Percentiles rank a stretch among this genome's conserved stretches.
Evolutionary conservation across 1,140 invertebrate genomes (phyloP).

Genomic region (Nephila pilipes): DNA sequence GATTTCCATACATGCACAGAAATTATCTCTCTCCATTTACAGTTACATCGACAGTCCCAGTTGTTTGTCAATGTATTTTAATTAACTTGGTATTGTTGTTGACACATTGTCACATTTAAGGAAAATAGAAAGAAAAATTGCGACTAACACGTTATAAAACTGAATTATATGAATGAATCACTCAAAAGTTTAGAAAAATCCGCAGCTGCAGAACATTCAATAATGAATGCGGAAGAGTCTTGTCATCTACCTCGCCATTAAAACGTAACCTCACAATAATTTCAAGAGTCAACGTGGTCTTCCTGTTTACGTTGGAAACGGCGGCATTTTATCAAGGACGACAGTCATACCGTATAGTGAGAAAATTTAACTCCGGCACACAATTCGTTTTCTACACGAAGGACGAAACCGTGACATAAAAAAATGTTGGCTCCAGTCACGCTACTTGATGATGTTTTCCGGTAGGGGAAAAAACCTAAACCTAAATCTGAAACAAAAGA

Average conservation of each 20-base stretch:
- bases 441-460: not conserved
- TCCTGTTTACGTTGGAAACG: conserved; percentile 10
- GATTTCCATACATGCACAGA: too few relatives aligned
- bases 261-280: not conserved
- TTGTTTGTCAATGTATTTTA: too few relatives aligned
- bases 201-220: not conserved
- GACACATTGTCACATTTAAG: not conserved
- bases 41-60: too few relatives aligned
- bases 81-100: too few relatives aligned
- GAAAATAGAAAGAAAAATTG: not conserved
- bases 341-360: not conserved
- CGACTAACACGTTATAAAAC: not conserved
- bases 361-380: not conserved
- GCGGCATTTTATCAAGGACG: not conserved
- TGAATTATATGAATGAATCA: not conserved
- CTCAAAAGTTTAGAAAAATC: not conserved
- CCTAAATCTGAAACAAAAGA: not conserved
- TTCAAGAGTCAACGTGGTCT: not conserved
- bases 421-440: not conserved
- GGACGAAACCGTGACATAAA: not conserved
- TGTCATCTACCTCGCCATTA: not conserved
- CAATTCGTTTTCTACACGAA: conserved; percentile 5
- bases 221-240: not conserved
- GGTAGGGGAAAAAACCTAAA: not conserved
- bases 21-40: too few relatives aligned